Evolutionary conservation across 2,797 vertebrate species (phyloP).

Genomic region (Falco cherrug): DNA sequence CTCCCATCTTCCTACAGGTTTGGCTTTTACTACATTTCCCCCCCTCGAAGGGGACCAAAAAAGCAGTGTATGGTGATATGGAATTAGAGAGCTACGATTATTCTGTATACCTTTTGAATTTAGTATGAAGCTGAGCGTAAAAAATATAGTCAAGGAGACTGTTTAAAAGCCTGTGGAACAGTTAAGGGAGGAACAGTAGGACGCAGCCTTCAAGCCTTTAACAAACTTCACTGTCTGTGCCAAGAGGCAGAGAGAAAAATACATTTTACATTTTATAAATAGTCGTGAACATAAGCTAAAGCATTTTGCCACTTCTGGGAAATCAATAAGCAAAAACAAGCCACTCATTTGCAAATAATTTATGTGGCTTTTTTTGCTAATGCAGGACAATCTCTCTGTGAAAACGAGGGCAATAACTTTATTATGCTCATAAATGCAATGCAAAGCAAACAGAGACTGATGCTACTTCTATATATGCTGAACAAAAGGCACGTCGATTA

Average conservation of each 20-base stretch:
- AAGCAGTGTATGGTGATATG: background rate
- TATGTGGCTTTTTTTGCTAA: slow-evolving; percentile 70
- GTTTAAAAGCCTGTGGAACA: slow-evolving; percentile 23
- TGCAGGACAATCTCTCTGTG: slow-evolving; percentile 71
- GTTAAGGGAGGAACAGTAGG: slow-evolving; percentile 19
- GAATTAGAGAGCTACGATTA: background rate
- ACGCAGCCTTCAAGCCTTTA: slow-evolving; percentile 16
- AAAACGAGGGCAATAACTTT: slow-evolving; percentile 75
- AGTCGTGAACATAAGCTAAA: slow-evolving; percentile 64
- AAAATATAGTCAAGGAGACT: background rate
- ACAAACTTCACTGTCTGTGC: slow-evolving; percentile 27
- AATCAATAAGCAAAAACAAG: slow-evolving; percentile 68
- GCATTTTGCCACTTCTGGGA: slow-evolving; percentile 69
- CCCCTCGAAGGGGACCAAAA: background rate
- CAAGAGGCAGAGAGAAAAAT: slow-evolving; percentile 52
- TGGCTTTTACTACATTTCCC: background rate
- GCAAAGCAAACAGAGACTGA: slow-evolving; percentile 63
- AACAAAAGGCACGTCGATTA: slow-evolving; percentile 52
- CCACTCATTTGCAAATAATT: slow-evolving; percentile 71
- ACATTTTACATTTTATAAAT: slow-evolving; percentile 63
- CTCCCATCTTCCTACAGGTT: background rate
- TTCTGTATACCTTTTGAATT: slow-evolving; percentile 4
- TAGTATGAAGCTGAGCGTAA: background rate
- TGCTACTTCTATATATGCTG: background rate
- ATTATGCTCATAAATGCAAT: slow-evolving; percentile 69